phyloP scores from a whole-genome alignment of 2,797 vertebrate species.

The Linurgus olivaceus region DNA sequence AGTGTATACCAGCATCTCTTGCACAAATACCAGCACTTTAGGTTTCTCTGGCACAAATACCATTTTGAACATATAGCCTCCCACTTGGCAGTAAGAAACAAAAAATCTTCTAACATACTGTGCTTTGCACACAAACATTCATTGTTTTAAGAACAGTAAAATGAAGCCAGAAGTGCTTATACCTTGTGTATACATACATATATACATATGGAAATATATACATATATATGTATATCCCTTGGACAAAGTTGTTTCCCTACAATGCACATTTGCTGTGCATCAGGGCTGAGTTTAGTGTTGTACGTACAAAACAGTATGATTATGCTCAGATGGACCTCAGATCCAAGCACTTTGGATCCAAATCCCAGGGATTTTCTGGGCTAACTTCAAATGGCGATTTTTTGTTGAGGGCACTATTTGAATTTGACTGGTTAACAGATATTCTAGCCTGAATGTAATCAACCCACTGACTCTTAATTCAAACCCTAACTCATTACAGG shows the following conservation, averaged over 20 bases:
- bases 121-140: conserved; percentile 80
- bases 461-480: conserved; percentile 59
- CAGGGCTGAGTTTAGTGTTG: conserved; percentile 51
- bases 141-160: conserved; percentile 76
- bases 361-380: conserved; percentile 14
- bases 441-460: conserved; percentile 49
- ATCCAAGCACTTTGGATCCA: background rate
- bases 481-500: conserved; percentile 69
- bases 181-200: conserved; percentile 66
- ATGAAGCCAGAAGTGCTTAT: conserved; percentile 82
- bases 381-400: conserved; percentile 10
- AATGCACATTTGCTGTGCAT: conserved; percentile 73
- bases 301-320: conserved; percentile 37
- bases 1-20: conserved; percentile 49
- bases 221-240: conserved; percentile 72
- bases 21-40: conserved; percentile 38
- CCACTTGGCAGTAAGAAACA: conserved; percentile 59
- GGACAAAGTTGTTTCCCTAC: conserved; percentile 68
- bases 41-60: conserved; percentile 35
- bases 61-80: conserved; percentile 49
- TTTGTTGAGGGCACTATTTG: conserved; percentile 17
- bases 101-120: conserved; percentile 71
- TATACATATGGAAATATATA: conserved; percentile 69
- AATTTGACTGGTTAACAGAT: conserved; percentile 3
- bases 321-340: background rate